Conservation (phyloP, 2,888 invertebrate species). For the Acholoe squamosa region DNA sequence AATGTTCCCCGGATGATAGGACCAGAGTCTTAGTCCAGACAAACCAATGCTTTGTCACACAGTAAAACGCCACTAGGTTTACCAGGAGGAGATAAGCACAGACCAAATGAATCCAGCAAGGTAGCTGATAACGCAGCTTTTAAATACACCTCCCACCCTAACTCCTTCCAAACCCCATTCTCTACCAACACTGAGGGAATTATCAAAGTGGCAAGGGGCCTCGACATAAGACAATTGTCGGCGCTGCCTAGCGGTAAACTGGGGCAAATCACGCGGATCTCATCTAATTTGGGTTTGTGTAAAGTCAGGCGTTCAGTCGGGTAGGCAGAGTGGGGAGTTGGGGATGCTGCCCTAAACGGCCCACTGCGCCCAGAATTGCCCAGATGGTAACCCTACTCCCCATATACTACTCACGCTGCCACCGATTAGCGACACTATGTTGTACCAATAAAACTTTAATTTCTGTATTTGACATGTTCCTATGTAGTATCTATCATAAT, state of each 20-base stretch:
- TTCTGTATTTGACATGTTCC: background rate
- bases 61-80: background rate
- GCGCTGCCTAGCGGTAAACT: background rate
- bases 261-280: background rate
- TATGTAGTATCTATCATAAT: background rate
- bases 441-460: background rate
- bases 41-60: background rate
- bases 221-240: constrained; percentile 1
- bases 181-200: constrained; percentile 35
- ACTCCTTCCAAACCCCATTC: constrained; percentile 10
- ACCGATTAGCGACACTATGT: background rate
- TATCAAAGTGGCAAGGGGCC: constrained; percentile 42
- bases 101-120: background rate
- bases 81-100: background rate
- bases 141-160: background rate
- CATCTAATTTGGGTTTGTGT: constrained; percentile 38
- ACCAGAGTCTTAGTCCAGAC: background rate
- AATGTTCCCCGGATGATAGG: no score
- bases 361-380: background rate
- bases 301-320: background rate
- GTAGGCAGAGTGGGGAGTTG: background rate
- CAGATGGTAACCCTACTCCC: background rate
- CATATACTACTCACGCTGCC: constrained; percentile 16
- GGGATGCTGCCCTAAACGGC: background rate
- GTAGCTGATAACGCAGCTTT: background rate